phyloP scores from a whole-genome alignment of 2,888 invertebrate species.

The Ectemnius lituratus region DNA sequence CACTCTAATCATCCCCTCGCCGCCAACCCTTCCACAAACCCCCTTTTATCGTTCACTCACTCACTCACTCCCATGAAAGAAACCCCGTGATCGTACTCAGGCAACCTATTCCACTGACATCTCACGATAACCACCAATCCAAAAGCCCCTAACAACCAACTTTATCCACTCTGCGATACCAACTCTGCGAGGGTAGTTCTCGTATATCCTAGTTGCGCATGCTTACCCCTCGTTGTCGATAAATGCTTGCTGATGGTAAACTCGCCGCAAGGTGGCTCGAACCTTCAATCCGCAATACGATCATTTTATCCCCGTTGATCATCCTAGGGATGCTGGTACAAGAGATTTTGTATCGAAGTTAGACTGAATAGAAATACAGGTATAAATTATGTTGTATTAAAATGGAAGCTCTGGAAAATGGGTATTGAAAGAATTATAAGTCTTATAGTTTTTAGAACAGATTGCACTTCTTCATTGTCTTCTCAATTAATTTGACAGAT shows the following conservation, averaged over 20 bases:
- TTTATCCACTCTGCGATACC: not conserved
- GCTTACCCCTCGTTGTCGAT: not conserved
- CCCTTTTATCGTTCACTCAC: too few relatives aligned
- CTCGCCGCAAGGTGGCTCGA: too few relatives aligned
- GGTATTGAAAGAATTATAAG: too few relatives aligned
- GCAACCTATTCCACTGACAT: conserved; percentile 5
- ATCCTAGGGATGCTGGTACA: too few relatives aligned
- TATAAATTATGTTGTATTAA: too few relatives aligned
- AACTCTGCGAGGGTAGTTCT: not conserved
- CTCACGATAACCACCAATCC: not conserved
- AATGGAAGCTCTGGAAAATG: too few relatives aligned
- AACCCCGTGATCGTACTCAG: conserved; percentile 28
- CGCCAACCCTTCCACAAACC: not conserved
- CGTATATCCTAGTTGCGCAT: too few relatives aligned
- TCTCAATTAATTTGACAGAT: not conserved
- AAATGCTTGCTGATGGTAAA: conserved; percentile 2
- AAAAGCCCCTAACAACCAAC: not conserved
- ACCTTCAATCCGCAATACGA: not conserved
- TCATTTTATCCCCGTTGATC: too few relatives aligned
- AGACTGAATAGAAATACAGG: not conserved
- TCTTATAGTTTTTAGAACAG: not conserved
- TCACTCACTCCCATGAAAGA: conserved; percentile 8
- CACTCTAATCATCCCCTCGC: conserved; percentile 24
- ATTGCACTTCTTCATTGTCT: not conserved
- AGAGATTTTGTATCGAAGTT: conserved; percentile 47